Evolutionary conservation across 2,113 vertebrate species (phyloP).

Genomic region (Chascanopsetta lugubris): DNA sequence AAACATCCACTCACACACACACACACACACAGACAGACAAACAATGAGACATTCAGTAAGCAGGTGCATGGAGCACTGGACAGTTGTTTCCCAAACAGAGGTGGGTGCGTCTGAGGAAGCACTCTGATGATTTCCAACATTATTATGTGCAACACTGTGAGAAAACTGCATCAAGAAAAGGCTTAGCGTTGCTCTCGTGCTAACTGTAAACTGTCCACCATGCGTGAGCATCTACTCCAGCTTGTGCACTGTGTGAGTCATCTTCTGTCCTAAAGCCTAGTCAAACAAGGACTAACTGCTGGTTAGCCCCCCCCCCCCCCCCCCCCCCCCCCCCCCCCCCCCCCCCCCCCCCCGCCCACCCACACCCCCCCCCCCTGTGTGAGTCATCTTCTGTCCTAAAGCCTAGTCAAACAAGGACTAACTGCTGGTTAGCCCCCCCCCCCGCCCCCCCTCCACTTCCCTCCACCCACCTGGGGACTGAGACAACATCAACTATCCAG

Average conservation of each 20-base stretch:
- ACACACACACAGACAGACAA: slow-evolving; percentile 13
- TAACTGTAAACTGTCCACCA: slow-evolving; percentile 40
- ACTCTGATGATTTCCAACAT: slow-evolving; percentile 15
- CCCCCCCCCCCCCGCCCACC: no score
- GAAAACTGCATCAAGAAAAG: slow-evolving; percentile 5
- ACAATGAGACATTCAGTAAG: slow-evolving; percentile 39
- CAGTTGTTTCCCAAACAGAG: slow-evolving; percentile 23
- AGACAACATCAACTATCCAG: slow-evolving; percentile 21
- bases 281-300: neutral
- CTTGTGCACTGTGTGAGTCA: slow-evolving; percentile 5
- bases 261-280: neutral
- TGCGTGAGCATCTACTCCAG: slow-evolving; percentile 27
- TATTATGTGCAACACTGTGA: slow-evolving; percentile 6
- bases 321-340: no score
- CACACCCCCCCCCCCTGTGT: no score
- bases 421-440: neutral
- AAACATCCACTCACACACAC: slow-evolving; percentile 15
- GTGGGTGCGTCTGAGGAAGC: slow-evolving; percentile 40
- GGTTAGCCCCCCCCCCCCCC: neutral
- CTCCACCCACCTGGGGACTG: neutral
- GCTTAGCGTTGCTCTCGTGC: neutral
- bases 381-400: neutral
- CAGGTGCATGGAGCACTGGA: slow-evolving; percentile 40
- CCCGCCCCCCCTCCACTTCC: no score
- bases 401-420: neutral